phyloP scores from a whole-genome alignment of 2,797 vertebrate species.

The Microchirus variegatus region DNA sequence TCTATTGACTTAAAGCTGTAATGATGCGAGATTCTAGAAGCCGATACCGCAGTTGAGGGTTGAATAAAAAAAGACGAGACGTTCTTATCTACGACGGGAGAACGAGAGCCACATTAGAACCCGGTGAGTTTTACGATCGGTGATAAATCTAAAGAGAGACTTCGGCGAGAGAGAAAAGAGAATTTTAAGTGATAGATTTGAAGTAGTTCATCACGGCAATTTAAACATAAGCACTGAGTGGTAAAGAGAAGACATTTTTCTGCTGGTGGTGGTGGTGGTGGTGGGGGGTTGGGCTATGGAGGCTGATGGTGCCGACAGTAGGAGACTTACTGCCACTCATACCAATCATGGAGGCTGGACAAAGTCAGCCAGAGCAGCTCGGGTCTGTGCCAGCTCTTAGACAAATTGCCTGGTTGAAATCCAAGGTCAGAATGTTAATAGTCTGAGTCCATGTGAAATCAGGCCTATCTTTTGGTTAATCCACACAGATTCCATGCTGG shows the following conservation, averaged over 20 bases:
- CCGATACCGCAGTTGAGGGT: neutral
- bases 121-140: slow-evolving; percentile 14
- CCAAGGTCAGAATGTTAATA: slow-evolving; percentile 79
- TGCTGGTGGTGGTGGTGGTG: no score
- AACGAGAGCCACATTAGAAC: slow-evolving; percentile 9
- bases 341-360: slow-evolving; percentile 45
- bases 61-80: neutral
- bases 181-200: slow-evolving; percentile 38
- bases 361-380: slow-evolving; percentile 33
- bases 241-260: slow-evolving; percentile 50
- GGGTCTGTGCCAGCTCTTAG: slow-evolving; percentile 58
- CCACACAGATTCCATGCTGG: slow-evolving; percentile 62
- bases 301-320: slow-evolving; percentile 32
- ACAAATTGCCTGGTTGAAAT: slow-evolving; percentile 74
- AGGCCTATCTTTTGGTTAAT: slow-evolving; percentile 69
- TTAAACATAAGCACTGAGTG: slow-evolving; percentile 51
- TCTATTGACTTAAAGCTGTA: neutral
- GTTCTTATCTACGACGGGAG: slow-evolving; percentile 7
- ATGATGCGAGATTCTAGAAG: neutral
- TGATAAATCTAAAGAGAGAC: slow-evolving; percentile 24
- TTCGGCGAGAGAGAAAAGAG: slow-evolving; percentile 13
- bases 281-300: slow-evolving; percentile 18
- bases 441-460: slow-evolving; percentile 72
- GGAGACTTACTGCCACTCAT: slow-evolving; percentile 50
- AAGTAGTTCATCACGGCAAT: slow-evolving; percentile 63